Conservation (phyloP, 2,888 invertebrate species). For the Anarsia innoxiella region DNA sequence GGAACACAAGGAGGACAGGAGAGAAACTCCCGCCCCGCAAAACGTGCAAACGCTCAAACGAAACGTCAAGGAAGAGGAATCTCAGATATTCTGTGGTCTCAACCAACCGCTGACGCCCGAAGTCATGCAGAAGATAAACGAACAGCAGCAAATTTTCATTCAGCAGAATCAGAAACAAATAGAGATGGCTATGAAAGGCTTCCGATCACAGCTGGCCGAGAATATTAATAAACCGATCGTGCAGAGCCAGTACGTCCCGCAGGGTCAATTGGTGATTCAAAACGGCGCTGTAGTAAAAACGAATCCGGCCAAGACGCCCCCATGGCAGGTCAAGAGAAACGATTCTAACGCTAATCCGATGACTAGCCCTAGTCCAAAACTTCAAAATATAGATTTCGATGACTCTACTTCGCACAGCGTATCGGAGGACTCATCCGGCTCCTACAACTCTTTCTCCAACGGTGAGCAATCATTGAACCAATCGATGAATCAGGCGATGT, state of each 20-base stretch:
- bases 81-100: slow-evolving; percentile 63
- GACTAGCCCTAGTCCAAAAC: slow-evolving; percentile 50
- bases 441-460: slow-evolving; percentile 45
- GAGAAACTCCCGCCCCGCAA: slow-evolving; percentile 33
- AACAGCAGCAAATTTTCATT: slow-evolving; percentile 74
- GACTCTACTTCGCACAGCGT: slow-evolving; percentile 43
- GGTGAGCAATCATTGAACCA: slow-evolving; percentile 50
- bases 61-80: slow-evolving; percentile 49
- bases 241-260: slow-evolving; percentile 50
- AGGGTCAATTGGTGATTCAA: slow-evolving; percentile 62
- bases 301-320: slow-evolving; percentile 73
- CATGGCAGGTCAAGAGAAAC: slow-evolving; percentile 73
- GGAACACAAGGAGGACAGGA: slow-evolving; percentile 49
- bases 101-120: slow-evolving; percentile 67
- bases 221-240: slow-evolving; percentile 44
- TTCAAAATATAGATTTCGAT: slow-evolving; percentile 55
- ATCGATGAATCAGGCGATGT: slow-evolving; percentile 66
- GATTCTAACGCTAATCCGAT: slow-evolving; percentile 39
- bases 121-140: slow-evolving; percentile 73
- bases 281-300: slow-evolving; percentile 68
- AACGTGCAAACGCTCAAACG: slow-evolving; percentile 32
- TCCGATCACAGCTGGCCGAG: slow-evolving; percentile 51
- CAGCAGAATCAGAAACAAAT: slow-evolving; percentile 72
- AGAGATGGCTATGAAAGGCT: slow-evolving; percentile 71
- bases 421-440: slow-evolving; percentile 51